A percentile compares a stretch with the other conserved stretches of the same genome.
Evolutionary conservation across 2,888 invertebrate species (phyloP).

Genomic region (Glyphotaelius pellucidus): DNA sequence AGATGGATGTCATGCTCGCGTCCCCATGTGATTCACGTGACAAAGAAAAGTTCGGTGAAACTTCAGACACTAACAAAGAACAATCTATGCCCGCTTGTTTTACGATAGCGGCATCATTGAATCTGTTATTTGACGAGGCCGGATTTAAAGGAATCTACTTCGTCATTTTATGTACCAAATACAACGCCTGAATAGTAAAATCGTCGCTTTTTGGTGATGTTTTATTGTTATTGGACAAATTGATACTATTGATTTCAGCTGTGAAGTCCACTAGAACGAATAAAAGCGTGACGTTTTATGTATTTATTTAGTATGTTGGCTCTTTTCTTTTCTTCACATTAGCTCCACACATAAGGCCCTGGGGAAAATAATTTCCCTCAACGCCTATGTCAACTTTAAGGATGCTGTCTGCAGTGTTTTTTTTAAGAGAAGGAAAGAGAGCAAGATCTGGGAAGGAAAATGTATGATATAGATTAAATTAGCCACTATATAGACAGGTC

Average conservation of each 20-base stretch:
- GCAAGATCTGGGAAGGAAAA: too few relatives aligned
- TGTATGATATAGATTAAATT: too few relatives aligned
- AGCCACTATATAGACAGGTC: too few relatives aligned
- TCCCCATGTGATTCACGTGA: conserved; percentile 8
- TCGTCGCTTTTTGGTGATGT: neutral
- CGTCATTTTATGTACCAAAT: neutral
- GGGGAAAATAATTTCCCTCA: too few relatives aligned
- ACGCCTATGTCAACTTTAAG: too few relatives aligned
- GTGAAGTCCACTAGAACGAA: neutral
- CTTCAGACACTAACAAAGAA: neutral
- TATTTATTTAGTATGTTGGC: too few relatives aligned
- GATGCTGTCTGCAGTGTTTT: too few relatives aligned
- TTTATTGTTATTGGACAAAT: conserved; percentile 2
- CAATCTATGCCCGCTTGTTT: conserved; percentile 14
- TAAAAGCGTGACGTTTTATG: neutral
- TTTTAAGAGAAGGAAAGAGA: too few relatives aligned
- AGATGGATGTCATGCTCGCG: neutral
- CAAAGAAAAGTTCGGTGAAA: neutral
- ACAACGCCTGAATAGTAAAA: neutral
- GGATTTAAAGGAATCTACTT: neutral
- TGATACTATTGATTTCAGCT: neutral
- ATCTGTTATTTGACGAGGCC: neutral
- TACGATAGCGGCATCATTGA: conserved; percentile 18
- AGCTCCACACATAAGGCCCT: too few relatives aligned
- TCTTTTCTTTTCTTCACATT: too few relatives aligned